Base-by-base conservation (phyloP, 2,797 vertebrate genomes). In the Pangasius macronema region DNA sequence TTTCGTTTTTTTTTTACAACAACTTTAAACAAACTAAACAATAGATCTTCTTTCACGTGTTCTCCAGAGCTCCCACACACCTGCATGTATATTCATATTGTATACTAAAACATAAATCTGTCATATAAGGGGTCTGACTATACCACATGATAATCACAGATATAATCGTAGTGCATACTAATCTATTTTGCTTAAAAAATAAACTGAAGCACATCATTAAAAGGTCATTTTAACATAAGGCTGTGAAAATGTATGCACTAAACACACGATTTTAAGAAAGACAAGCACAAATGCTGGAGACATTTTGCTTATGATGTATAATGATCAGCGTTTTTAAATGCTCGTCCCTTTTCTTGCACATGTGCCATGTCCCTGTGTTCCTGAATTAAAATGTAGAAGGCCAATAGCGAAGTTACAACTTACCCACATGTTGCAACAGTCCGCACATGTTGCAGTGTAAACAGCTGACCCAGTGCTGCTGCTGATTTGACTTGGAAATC, bases 401-500 rank as follows among this genome's bases (percentile, higher is more conserved):
- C 61, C 79, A 57, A 33, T 51, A 79, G 36, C 0, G 20, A 13
- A 65, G 13, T 20, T 53, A 53, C 68, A 89, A 61, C 27, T 36
- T 53, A 67, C 46, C 75, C 84, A 79, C 75, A 85, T 79, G 91
- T 90, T 88, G 90, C 93, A 93, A 93, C 93, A 94, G 88, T 88
- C 92, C 89, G 88, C 90, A 84, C 89, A 83, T 88, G 93, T 59
- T 89, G 89, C 93, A 93, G 93, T 93, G 92, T 93, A 94, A 94
- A 95, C 95, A 95, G 90, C 91, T 92, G 88, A 90, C 86, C 90
- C 86, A 70, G 85, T 63, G 92, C 93, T 86, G 90, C 91, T 89
- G 88, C 94, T 95, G 92, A 96, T 96, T 96, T 96, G 96, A 96
- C 95, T 96, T 95, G 95, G 95, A 96, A 96, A 96, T 92, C 93